A percentile compares a stretch with the other conserved stretches of the same genome.
Evolutionary conservation across 2,113 vertebrate species (phyloP).

Genomic region (Origma solitaria): DNA sequence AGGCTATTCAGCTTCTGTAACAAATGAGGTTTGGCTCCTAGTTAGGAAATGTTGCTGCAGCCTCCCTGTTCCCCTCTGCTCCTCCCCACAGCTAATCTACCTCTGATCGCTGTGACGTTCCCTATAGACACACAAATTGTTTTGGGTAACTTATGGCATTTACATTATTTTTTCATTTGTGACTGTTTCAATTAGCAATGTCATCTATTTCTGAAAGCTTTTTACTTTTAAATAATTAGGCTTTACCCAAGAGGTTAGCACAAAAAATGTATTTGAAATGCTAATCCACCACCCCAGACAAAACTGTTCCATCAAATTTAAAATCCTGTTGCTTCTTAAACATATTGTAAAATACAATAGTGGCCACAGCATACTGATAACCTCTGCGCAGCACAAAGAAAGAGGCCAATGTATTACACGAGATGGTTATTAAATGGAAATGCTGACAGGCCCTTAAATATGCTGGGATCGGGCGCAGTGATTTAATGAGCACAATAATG

Average conservation of each 20-base stretch:
- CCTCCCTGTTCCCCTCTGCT: background rate
- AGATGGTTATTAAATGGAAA: background rate
- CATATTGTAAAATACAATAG: background rate
- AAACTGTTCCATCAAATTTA: background rate
- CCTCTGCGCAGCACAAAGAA: background rate
- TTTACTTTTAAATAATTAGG: conserved; percentile 37
- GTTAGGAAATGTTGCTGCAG: background rate
- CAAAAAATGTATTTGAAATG: conserved; percentile 13
- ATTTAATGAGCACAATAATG: conserved; percentile 13
- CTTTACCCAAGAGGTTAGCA: background rate
- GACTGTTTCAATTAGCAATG: conserved; percentile 31
- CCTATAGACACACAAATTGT: background rate
- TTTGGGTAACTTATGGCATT: conserved; percentile 1
- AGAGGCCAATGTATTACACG: background rate
- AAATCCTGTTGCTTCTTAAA: conserved; percentile 1
- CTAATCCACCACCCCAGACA: conserved; percentile 17
- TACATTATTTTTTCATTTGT: conserved; percentile 16
- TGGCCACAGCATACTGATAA: background rate
- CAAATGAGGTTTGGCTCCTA: background rate
- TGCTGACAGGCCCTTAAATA: background rate
- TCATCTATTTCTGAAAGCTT: background rate
- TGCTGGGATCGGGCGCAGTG: background rate
- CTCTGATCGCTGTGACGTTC: background rate
- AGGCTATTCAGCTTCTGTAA: background rate
- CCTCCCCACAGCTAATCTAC: background rate